Evolutionary conservation across 2,113 vertebrate genomes (phyloP), one percentile per base, ranked within the genome.

Genomic region (Cephalophus harveyi): DNA sequence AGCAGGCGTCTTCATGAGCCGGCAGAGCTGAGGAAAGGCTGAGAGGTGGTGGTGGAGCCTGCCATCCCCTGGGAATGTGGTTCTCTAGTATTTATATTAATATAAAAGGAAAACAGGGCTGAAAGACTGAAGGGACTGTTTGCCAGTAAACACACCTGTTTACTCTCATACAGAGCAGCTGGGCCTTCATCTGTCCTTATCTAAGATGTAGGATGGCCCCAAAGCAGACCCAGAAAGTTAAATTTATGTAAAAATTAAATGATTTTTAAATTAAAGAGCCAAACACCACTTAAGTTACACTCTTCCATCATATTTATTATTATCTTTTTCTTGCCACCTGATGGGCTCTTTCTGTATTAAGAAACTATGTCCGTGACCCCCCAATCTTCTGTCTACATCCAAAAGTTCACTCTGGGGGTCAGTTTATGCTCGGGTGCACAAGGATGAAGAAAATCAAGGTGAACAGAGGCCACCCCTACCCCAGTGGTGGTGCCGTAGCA

Each of bases 371-470:
- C 71, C 86, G 74, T 5, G 13, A 30, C 19, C 36, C n/a, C n/a
- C 15, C 6, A 19, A n/a, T 13, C 62, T n/a, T 52, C 43, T 27
- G 36, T 10, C 48, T 17, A 6, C 25, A 57, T 4, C n/a, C 7
- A 1, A 1, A 60, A 21, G 25, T 40, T 57, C 28, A 10, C 36
- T 59, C 67, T 54, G 1, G 23, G 28, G 33, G 48, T 30, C n/a
- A 11, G 1, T 2, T 19, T 15, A 33, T 1, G 7, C 19, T 27
- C 0, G 0, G 7, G n/a, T 23, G 23, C 52, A 48, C 16, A 33
- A 9, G 64, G 67, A 33, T 13, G 21, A 23, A 27, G 50, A 48
- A 40, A 19, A 10, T 3, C 5, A 10, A 14, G 7, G 59, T 28
- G 23, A 46, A 78, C n/a, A 21, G 36, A 21, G 33, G 23, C 3